A percentile compares a stretch with the other conserved stretches of the same genome.
These are phyloP conservation scores for Tretioscincus oriximinensis DNA, from an alignment of 2,113 vertebrate genomes.

Conservation along the genomic window DNA sequence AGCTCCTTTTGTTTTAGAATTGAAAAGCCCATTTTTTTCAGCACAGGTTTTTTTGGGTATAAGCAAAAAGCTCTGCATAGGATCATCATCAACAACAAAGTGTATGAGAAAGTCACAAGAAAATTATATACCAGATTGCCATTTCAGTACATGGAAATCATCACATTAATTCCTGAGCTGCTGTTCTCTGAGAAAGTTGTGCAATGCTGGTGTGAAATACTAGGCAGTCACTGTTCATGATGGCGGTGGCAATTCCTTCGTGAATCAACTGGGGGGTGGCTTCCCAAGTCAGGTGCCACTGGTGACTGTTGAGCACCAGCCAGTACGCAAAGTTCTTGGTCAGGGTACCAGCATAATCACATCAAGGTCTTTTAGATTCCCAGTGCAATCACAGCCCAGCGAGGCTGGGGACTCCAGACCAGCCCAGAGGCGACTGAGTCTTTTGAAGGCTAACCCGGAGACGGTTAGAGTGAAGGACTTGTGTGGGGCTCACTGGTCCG, in stretches of 20 bases:
- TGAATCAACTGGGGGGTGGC: slow-evolving; percentile 97
- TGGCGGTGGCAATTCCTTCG: slow-evolving; percentile 97
- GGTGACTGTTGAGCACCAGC: slow-evolving; percentile 95
- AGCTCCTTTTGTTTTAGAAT: background rate
- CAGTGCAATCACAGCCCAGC: too few relatives aligned
- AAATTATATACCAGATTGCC: slow-evolving; percentile 49
- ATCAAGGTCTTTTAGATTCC: too few relatives aligned
- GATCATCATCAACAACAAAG: too few relatives aligned
- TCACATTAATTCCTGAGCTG: slow-evolving; percentile 99
- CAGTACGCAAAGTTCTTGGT: slow-evolving; percentile 97
- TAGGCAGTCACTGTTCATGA: slow-evolving; percentile 99
- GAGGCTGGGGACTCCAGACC: too few relatives aligned
- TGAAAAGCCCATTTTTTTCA: background rate
- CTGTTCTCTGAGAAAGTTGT: slow-evolving; percentile 98
- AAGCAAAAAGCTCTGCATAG: too few relatives aligned
- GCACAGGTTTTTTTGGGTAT: too few relatives aligned
- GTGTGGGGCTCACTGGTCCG: too few relatives aligned
- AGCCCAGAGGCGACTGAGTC: too few relatives aligned
- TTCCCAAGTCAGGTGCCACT: slow-evolving; percentile 97
- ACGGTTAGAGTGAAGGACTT: too few relatives aligned
- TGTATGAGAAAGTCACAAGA: too few relatives aligned
- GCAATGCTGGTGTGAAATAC: slow-evolving; percentile 99
- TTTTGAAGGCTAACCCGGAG: too few relatives aligned
- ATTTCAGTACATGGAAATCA: slow-evolving; percentile 98
- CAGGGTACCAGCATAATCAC: too few relatives aligned